A percentile compares a stretch with the other conserved stretches of the same genome.
These are phyloP conservation scores for Chrysomela aeneicollis DNA, from an alignment of 2,888 invertebrate genomes.

Conservation along the genomic window DNA sequence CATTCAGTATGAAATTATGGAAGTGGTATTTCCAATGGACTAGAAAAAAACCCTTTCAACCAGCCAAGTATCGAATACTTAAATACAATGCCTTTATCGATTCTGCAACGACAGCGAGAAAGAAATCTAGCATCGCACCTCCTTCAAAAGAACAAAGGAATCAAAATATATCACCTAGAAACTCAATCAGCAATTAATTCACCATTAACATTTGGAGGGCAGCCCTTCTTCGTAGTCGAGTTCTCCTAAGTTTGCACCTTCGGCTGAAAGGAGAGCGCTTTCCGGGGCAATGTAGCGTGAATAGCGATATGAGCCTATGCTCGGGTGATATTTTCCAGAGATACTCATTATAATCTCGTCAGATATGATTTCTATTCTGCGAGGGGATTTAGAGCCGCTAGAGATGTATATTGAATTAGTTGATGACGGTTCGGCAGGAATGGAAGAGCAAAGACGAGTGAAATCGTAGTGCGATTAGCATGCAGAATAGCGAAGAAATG, in stretches of 20 bases:
- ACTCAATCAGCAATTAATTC: conserved; percentile 43
- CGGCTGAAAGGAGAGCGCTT: conserved; percentile 43
- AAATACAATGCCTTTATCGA: background rate
- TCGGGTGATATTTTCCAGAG: conserved; percentile 48
- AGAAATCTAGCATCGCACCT: background rate
- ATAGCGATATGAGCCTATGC: conserved; percentile 45
- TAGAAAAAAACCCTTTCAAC: background rate
- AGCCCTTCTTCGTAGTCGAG: conserved; percentile 37
- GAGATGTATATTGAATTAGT: conserved; percentile 19
- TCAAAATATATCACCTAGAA: conserved; percentile 31
- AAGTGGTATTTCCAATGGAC: background rate
- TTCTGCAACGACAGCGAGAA: background rate
- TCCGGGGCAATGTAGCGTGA: conserved; percentile 51
- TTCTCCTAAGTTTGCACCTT: conserved; percentile 40
- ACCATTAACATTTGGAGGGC: conserved; percentile 48
- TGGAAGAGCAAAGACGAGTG: background rate
- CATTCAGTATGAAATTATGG: too few species aligned
- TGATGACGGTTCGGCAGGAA: conserved; percentile 14
- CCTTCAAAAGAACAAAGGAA: conserved; percentile 12
- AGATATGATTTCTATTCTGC: conserved; percentile 45
- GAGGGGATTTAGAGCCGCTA: conserved; percentile 11
- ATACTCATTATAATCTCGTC: conserved; percentile 54
- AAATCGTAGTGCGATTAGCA: background rate
- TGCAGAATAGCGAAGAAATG: background rate
- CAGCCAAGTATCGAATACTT: background rate